A percentile compares a stretch with the other conserved stretches of the same genome.
Evolutionary conservation across 2,113 vertebrate species (phyloP).

Genomic region (Euleptes europaea): DNA sequence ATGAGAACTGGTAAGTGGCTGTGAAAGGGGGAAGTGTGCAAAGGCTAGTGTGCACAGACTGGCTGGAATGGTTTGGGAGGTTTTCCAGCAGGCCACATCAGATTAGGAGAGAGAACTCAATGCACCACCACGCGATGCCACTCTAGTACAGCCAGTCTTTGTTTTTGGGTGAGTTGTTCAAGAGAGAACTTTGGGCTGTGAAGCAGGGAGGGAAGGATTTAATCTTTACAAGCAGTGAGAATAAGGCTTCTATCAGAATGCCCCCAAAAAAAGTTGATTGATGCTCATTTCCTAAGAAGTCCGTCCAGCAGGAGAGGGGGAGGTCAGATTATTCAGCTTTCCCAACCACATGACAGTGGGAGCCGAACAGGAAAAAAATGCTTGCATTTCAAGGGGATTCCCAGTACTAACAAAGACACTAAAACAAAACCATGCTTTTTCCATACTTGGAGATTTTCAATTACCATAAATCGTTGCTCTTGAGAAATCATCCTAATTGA

Average conservation of each 20-base stretch:
- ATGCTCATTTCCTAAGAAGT: neutral
- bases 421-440: neutral
- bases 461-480: neutral
- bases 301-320: neutral
- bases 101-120: too few species aligned
- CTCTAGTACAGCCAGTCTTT: neutral
- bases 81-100: neutral
- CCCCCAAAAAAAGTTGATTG: fast-evolving
- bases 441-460: neutral
- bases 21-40: neutral
- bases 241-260: neutral
- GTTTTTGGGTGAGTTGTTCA: neutral
- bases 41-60: fast-evolving
- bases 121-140: too few species aligned
- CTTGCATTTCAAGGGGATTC: neutral
- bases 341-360: too few species aligned
- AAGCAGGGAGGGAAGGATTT: neutral
- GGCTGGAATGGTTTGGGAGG: too few species aligned
- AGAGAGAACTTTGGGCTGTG: neutral
- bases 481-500: neutral
- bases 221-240: neutral
- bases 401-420: neutral
- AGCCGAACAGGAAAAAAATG: neutral
- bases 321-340: neutral
- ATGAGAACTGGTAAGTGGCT: slow-evolving; percentile 91